A percentile compares a stretch with the other conserved stretches of the same genome.
Evolutionary conservation across 2,113 vertebrate species (phyloP).

Genomic region (Gymnarchus niloticus): DNA sequence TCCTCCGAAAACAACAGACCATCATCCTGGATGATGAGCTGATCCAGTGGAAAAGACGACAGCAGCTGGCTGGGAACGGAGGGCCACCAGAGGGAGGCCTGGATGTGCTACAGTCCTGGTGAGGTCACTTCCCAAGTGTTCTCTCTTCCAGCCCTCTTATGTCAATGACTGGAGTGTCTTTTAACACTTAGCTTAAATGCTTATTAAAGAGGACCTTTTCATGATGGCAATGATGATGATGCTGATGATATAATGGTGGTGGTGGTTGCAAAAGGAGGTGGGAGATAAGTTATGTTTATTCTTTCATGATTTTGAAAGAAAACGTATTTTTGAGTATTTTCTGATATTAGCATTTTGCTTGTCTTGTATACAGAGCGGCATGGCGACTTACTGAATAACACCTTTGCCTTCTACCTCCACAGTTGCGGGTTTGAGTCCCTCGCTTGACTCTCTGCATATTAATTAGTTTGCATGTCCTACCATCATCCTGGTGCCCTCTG

Average conservation of each 20-base stretch:
- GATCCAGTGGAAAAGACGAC: constrained; percentile 95
- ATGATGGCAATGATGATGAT: neutral
- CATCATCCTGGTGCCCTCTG: neutral
- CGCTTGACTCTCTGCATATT: no score
- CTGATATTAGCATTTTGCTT: no score
- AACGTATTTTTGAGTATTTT: neutral
- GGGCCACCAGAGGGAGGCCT: constrained; percentile 87
- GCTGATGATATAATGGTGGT: neutral
- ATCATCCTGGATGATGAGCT: constrained; percentile 91
- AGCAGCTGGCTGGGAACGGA: constrained; percentile 92
- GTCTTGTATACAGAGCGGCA: no score
- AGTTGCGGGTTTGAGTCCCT: neutral
- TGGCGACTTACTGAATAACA: neutral
- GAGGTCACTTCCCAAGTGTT: constrained; percentile 32
- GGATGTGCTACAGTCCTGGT: constrained; percentile 91
- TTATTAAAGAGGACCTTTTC: neutral
- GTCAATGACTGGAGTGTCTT: neutral
- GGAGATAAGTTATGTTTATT: neutral
- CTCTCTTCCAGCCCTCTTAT: neutral
- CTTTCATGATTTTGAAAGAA: neutral
- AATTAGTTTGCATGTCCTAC: neutral
- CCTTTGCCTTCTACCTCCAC: neutral
- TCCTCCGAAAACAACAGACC: constrained; percentile 92
- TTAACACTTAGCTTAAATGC: neutral
- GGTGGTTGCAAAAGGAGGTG: neutral